Base-by-base conservation (phyloP, 1,140 invertebrate genomes). In the Trialeurodes vaporariorum region DNA sequence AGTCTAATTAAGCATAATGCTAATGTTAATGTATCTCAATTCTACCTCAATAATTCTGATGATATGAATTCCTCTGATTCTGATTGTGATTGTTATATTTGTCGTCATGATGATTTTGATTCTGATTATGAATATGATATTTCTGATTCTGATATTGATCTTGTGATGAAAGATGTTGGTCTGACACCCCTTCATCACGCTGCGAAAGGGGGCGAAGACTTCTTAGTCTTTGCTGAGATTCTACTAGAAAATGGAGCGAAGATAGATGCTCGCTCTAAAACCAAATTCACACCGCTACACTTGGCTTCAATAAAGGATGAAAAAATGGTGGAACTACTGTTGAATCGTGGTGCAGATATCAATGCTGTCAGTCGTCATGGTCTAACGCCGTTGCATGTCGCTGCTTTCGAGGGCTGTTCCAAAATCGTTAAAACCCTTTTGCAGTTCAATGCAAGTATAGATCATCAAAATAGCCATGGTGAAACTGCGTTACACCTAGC, bases 401-500 rank as follows among this genome's bases (percentile, higher is more conserved):
- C 98, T 5, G 92, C 95, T 27, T 98, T 99, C 78, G 99, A 99
- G 76, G 97, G 98, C 76, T 94, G 98, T 78, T 92, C 95, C 73
- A 93, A 93, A 74, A 94, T 98, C 17, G 96, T 94, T 13, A 84
- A 96, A 34, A 83, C 98, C 60, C 81, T 99, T 9, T 79, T 99
- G 67, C 94, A 98, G 76, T 94, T 96, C 79, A 93, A 93, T 59
- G 96, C 96, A 59, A 89, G 91, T 59, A 89, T 92, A 25, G 90
- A 98, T 81, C 90, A 94, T 27, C 87, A 89, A 27, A 96, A 96
- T 40, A 98, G 98, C 82, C 99, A 99, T 79, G 96, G 97, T 21
- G 96, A 99, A 76, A 98, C 96, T 1, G 94, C 97, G 17, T 82
- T 99, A 1, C 97, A 99, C 77, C 98, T 99, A 77, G 96, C 97